Conservation (phyloP, 2,888 invertebrate species). For the Dendrolimus pini region DNA sequence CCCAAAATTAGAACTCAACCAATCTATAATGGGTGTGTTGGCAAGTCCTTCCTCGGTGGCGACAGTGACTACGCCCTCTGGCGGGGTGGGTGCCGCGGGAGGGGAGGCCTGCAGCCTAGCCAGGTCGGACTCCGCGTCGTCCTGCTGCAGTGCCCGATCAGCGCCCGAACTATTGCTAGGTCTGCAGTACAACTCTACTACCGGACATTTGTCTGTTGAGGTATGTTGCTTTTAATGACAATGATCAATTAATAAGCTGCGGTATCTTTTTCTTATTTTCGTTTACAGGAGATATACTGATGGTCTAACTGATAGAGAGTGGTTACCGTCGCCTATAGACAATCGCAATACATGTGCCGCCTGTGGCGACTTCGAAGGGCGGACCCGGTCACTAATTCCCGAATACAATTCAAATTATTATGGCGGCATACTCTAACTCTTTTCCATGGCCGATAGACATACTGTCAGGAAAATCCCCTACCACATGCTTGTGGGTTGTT, state of each 20-base stretch:
- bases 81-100: constrained; percentile 17
- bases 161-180: constrained; percentile 95
- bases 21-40: constrained; percentile 48
- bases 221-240: constrained; percentile 46
- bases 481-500: too few relatives aligned
- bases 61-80: constrained; percentile 37
- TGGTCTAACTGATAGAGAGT: too few relatives aligned
- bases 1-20: constrained; percentile 52
- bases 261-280: too few relatives aligned
- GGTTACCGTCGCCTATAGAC: too few relatives aligned
- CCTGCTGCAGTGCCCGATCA: constrained; percentile 93
- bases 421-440: too few relatives aligned
- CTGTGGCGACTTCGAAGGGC: too few relatives aligned
- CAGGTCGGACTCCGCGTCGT: constrained; percentile 94
- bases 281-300: too few relatives aligned
- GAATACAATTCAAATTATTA: too few relatives aligned
- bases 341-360: too few relatives aligned
- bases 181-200: constrained; percentile 93
- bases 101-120: constrained; percentile 83
- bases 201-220: constrained; percentile 95
- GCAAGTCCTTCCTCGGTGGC: constrained; percentile 55
- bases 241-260: not conserved
- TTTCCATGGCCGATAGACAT: too few relatives aligned
- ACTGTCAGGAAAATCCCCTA: too few relatives aligned
- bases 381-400: too few relatives aligned